Evolutionary conservation across 2,888 invertebrate genomes (phyloP).

Genomic region (Mimumesa dahlbomi): DNA sequence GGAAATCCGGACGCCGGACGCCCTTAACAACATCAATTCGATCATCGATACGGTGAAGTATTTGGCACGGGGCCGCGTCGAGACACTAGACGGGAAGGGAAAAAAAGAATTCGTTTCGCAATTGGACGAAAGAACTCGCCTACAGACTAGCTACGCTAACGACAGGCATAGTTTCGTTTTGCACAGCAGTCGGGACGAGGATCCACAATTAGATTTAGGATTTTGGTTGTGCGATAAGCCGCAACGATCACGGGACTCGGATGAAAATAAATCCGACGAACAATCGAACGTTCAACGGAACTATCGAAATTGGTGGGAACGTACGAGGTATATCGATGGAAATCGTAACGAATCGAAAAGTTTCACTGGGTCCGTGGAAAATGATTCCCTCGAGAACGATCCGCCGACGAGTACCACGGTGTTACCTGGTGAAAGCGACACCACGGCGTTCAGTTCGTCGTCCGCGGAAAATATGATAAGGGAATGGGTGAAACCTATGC

Average conservation of each 20-base stretch:
- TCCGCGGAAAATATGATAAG: slow-evolving; percentile 65
- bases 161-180: slow-evolving; percentile 45
- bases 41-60: slow-evolving; percentile 42
- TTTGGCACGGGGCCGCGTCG: slow-evolving; percentile 38
- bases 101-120: slow-evolving; percentile 31
- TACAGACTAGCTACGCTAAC: neutral
- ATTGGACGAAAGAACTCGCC: slow-evolving; percentile 12
- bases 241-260: neutral
- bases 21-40: neutral
- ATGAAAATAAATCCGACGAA: neutral
- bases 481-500: slow-evolving; percentile 51
- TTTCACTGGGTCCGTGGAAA: slow-evolving; percentile 22
- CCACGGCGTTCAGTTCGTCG: slow-evolving; percentile 56
- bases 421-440: slow-evolving; percentile 42
- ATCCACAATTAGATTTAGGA: slow-evolving; percentile 26
- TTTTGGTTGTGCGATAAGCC: slow-evolving; percentile 29
- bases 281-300: neutral
- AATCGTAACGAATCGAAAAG: neutral
- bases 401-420: neutral
- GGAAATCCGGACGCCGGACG: no score
- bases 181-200: slow-evolving; percentile 39
- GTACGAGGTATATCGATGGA: neutral
- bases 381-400: slow-evolving; percentile 48
- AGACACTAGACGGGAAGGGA: slow-evolving; percentile 7
- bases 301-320: neutral